Percentiles rank a stretch among this genome's conserved stretches.
Conservation (phyloP, 2,888 invertebrate species). For the Gasteruption jaculator region DNA sequence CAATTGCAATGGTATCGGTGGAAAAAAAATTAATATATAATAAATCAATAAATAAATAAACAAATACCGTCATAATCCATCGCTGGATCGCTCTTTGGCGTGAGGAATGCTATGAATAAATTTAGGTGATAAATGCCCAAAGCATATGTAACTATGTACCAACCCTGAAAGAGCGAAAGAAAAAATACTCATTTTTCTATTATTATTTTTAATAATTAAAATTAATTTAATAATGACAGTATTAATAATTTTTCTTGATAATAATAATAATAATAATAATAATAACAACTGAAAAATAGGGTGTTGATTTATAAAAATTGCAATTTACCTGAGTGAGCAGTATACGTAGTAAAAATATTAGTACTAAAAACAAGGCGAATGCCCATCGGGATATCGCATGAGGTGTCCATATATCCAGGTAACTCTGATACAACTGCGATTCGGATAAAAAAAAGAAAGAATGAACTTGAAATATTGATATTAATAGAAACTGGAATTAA, state of each 20-base stretch:
- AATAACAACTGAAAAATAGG: neutral
- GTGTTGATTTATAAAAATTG: slow-evolving; percentile 20
- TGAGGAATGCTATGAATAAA: slow-evolving; percentile 98
- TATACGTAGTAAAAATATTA: slow-evolving; percentile 76
- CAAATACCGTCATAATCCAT: slow-evolving; percentile 84
- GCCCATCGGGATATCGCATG: slow-evolving; percentile 77
- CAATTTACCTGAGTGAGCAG: slow-evolving; percentile 72
- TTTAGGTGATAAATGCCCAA: slow-evolving; percentile 99
- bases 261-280: neutral
- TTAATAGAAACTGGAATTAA: no score
- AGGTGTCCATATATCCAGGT: slow-evolving; percentile 83
- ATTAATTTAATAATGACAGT: slow-evolving; percentile 13
- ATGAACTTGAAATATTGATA: slow-evolving; percentile 5
- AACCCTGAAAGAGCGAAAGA: slow-evolving; percentile 75
- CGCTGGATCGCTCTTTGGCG: slow-evolving; percentile 98
- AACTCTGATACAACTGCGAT: slow-evolving; percentile 72
- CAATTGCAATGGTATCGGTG: no score
- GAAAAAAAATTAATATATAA: slow-evolving; percentile 9
- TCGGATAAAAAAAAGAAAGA: slow-evolving; percentile 14
- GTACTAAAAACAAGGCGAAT: slow-evolving; percentile 65
- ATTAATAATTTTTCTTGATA: neutral
- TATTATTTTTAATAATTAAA: slow-evolving; percentile 26
- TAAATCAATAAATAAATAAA: slow-evolving; percentile 13
- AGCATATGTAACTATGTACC: slow-evolving; percentile 99
- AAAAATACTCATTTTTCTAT: slow-evolving; percentile 17